phyloP scores from a whole-genome alignment of 2,888 invertebrate species.

The Tipula helvola region DNA sequence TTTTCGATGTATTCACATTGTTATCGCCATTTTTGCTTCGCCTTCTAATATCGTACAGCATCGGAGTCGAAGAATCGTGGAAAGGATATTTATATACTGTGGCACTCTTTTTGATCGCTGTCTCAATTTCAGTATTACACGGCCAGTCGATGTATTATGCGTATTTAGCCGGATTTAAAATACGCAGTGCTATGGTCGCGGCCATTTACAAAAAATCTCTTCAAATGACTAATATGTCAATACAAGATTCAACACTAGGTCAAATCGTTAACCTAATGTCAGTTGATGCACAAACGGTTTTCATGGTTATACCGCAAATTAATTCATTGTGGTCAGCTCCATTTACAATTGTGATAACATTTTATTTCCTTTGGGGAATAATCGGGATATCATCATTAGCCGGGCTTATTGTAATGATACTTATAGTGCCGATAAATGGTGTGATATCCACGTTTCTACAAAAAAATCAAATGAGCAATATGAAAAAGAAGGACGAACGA shows the following conservation, averaged over 20 bases:
- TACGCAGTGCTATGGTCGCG: constrained; percentile 40
- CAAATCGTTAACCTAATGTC: constrained; percentile 41
- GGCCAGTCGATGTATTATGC: constrained; percentile 43
- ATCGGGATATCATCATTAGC: constrained; percentile 45
- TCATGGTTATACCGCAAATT: constrained; percentile 34
- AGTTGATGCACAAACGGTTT: constrained; percentile 37
- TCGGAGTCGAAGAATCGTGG: constrained; percentile 30
- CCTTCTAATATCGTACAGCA: background rate
- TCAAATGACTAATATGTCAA: constrained; percentile 29
- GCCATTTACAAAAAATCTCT: constrained; percentile 42
- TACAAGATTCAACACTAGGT: constrained; percentile 36
- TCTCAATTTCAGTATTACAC: constrained; percentile 39
- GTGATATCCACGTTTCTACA: constrained; percentile 36
- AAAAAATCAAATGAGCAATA: constrained; percentile 37
- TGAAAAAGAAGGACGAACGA: constrained; percentile 42
- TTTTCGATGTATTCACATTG: constrained; percentile 12
- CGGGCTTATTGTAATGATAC: constrained; percentile 37
- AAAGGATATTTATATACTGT: constrained; percentile 44
- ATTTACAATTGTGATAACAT: constrained; percentile 40
- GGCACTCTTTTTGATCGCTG: constrained; percentile 38
- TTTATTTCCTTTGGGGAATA: constrained; percentile 39
- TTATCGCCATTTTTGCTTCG: constrained; percentile 12
- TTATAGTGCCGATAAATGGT: constrained; percentile 42
- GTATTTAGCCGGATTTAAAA: constrained; percentile 42
- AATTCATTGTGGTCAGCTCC: constrained; percentile 40